Base-by-base conservation (phyloP, 1,140 invertebrate species). In the Cotesia typhae region DNA sequence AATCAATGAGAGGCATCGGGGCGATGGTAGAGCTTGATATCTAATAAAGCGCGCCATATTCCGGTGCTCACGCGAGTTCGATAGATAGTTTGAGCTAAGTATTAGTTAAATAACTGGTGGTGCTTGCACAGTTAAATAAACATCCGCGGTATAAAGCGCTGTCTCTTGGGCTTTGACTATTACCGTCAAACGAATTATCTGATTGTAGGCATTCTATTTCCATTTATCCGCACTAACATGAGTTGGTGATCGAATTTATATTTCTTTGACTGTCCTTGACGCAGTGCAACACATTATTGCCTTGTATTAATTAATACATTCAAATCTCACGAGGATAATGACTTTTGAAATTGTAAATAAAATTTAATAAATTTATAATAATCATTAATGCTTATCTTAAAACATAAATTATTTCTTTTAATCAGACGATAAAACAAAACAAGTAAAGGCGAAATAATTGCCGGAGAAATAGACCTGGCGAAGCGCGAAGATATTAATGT, bases 401-500 rank as follows among this genome's bases (percentile, higher is more conserved):
- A 10, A 10, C 10, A 9, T 47, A 9, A 9, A 9, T 10, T 47
- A 9, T 9, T 47, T 10, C 41, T 47, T 2, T 47, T 47, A 9
- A 6, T 47, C 41, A 9, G 2, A 47, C 41, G 41, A 47, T 28
- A 47, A 41, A 41, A 41, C 9, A 41, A 41, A 41, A 47, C 6
- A 47, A 47, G 4, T 10, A 59, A 20, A 59, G 28, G 28, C 9
- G 9, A 59, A 20, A 47, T 63, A 37, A 37, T 63, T 38, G 35
- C 37, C 37, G 12, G 38, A 17, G 20, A 51, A n/a, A n/a, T 17
- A 51, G 10, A n/a, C 63, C n/a, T 37, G n/a, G 17, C 20, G 20
- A 41, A 38, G 9, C 66, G 47, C 65, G 38, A 14, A 59, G 53
- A 61, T 67, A 73, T 28, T 55, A 68, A 73, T 68, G 28, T 41